Evolutionary conservation across 30 jellyfish, hydroid and myxozoan genomes (phyloP), one percentile per base, ranked within the genome.

Genomic region (Euphysa ruthae): DNA sequence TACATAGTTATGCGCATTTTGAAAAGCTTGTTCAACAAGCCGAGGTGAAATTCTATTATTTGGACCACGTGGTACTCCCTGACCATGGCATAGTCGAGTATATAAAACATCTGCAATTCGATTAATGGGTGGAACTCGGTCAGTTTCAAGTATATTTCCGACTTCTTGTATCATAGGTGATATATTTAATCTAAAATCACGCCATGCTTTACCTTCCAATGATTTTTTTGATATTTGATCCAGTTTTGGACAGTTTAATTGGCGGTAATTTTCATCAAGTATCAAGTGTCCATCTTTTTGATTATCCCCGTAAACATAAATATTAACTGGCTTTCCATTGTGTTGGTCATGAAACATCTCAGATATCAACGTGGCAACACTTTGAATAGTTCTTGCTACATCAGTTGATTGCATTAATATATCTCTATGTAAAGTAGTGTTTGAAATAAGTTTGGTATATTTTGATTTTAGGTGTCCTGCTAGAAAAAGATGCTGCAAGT

Each of bases 321-420:
- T 74, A 1, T 33, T 38, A 26, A 81, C 13, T 32, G 38, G 30
- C 27, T 32, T 57, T 3, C 33, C 63, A 2, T 25, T 20, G 4
- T 32, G 63, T 0, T 31, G 33, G 6, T 57, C 72, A 10, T 60
- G 66, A 69, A 90, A 90, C 78, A 90, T 52, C 2, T 94, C 98
- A 5, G 55, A 55, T 29, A 90, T 43, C 46, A 90, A 54, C 2
- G 98, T 85, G 3, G 98, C 88, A n/a, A 75, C 93, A 82, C 98
- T 90, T 43, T 90, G 98, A 8, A 81, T 93, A 20, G 98, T 90
- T 19, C 98, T 52, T 27, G 89, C 66, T 69, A 83, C 84, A 21
- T 79, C 92, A 23, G 98, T 90, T 46, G 95, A 75, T 70, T 34
- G 52, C 18, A 73, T 66, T 6, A 19, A 57, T 30, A 90, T 63